phyloP scores from a whole-genome alignment of 2,888 invertebrate genomes.

The Calliphora vomitoria region DNA sequence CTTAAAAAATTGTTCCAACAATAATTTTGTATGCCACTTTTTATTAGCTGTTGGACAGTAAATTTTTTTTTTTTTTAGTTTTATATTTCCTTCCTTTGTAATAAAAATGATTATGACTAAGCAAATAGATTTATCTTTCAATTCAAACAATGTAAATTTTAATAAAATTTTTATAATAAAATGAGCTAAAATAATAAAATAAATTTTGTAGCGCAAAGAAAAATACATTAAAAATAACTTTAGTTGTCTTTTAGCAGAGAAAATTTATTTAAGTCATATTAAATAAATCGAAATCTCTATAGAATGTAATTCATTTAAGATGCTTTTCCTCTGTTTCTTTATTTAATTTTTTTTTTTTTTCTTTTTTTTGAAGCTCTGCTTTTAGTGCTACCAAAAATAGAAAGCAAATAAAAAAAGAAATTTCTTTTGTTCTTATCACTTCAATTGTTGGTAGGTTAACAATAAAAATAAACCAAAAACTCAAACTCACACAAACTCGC shows the following conservation, averaged over 20 bases:
- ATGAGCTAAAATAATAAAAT: background rate
- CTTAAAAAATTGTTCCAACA: background rate
- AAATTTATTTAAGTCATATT: background rate
- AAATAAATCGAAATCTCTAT: background rate
- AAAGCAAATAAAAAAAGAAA: background rate
- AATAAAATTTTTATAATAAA: slow-evolving; percentile 9
- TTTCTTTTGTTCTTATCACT: slow-evolving; percentile 8
- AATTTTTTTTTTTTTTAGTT: background rate
- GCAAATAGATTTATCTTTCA: slow-evolving; percentile 14
- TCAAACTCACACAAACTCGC: background rate
- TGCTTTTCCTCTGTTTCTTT: background rate
- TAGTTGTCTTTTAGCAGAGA: background rate
- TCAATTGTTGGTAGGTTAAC: background rate
- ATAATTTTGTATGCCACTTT: background rate
- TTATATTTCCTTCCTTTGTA: background rate
- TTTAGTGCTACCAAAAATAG: background rate
- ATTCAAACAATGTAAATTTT: background rate
- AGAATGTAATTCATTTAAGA: background rate
- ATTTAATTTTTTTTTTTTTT: background rate
- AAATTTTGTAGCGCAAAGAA: background rate
- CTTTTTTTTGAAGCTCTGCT: background rate
- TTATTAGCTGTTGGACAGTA: slow-evolving; percentile 8
- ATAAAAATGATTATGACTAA: slow-evolving; percentile 20
- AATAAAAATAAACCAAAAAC: background rate
- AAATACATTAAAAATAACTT: background rate